These are phyloP conservation scores for Pinctada fucata DNA, from an alignment of 2,888 invertebrate species.

Conservation along the genomic window DNA sequence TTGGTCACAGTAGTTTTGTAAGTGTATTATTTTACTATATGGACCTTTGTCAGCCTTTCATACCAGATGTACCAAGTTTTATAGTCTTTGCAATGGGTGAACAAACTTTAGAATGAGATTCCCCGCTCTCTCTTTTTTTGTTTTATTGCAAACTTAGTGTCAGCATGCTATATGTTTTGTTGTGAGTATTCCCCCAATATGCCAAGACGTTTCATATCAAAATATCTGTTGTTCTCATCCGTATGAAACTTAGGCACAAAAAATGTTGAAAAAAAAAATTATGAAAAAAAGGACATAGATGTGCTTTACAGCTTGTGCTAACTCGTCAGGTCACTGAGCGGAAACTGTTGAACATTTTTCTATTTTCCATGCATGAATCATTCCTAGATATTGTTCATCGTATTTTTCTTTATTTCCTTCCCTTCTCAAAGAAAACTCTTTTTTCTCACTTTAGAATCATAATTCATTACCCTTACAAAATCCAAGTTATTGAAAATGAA, in stretches of 20 bases:
- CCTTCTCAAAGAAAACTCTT: too few relatives aligned
- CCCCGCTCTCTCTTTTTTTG: background rate
- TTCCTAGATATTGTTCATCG: background rate
- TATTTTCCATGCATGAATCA: background rate
- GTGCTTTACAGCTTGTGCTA: constrained; percentile 28
- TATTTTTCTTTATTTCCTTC: background rate
- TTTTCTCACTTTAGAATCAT: too few relatives aligned
- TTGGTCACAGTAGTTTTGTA: constrained; percentile 7
- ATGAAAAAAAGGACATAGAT: background rate
- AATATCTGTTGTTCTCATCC: constrained; percentile 1
- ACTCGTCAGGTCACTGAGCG: background rate
- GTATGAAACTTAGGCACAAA: background rate
- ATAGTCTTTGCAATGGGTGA: background rate
- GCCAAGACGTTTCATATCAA: constrained; percentile 4
- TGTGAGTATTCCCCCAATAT: background rate
- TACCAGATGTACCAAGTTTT: background rate
- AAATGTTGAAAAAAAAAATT: background rate
- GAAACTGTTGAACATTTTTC: background rate
- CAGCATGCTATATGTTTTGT: background rate
- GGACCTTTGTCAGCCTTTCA: background rate
- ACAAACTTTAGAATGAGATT: background rate
- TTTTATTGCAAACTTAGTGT: constrained; percentile 4
- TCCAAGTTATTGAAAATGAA: too few relatives aligned
- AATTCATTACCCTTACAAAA: too few relatives aligned
- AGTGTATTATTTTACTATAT: background rate